Conservation (phyloP, 2,113 vertebrate genomes). For the Equus przewalskii region DNA sequence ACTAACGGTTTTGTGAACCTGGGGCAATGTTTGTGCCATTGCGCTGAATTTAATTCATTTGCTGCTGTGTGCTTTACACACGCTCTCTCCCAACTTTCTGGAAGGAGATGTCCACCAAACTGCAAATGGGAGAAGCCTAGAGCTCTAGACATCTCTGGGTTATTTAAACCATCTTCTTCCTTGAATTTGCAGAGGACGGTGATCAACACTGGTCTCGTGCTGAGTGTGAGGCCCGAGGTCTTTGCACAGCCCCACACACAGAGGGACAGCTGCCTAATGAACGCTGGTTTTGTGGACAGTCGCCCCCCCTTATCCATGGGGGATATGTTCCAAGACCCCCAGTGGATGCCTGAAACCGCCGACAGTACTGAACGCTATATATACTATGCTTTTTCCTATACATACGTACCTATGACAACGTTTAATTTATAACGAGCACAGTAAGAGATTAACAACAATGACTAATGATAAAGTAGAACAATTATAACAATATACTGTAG, state of each 20-base stretch:
- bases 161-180: not conserved
- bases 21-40: too few relatives aligned
- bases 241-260: not conserved
- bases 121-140: not conserved
- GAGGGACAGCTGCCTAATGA: not conserved
- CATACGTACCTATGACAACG: too few relatives aligned
- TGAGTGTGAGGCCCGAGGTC: rapidly evolving
- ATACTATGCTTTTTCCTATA: too few relatives aligned
- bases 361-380: too few relatives aligned
- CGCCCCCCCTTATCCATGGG: too few relatives aligned
- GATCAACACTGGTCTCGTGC: not conserved
- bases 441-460: too few relatives aligned
- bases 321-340: too few relatives aligned
- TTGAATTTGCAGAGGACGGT: not conserved
- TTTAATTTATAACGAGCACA: too few relatives aligned
- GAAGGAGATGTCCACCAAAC: not conserved
- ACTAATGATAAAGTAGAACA: too few relatives aligned
- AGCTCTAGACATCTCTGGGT: not conserved
- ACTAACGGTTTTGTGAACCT: not conserved
- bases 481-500: too few relatives aligned
- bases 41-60: not conserved
- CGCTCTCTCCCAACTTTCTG: not conserved
- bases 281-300: not conserved
- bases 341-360: too few relatives aligned
- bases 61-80: not conserved